These are phyloP conservation scores for Thymelicus sylvestris DNA, from an alignment of 2,888 invertebrate species.

Conservation along the genomic window DNA sequence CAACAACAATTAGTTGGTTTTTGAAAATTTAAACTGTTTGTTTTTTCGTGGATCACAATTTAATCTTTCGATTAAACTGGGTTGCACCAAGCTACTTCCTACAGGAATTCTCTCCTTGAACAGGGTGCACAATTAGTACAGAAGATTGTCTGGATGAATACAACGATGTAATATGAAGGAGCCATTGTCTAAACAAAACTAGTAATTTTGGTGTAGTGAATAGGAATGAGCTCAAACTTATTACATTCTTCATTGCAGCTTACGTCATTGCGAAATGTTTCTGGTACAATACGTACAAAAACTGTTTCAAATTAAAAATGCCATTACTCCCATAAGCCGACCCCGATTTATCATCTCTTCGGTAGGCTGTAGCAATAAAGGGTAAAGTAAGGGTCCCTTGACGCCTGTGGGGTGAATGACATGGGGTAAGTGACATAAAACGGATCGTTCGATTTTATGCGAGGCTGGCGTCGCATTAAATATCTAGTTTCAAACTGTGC, in stretches of 20 bases:
- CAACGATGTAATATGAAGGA: too few relatives aligned
- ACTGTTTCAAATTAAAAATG: constrained; percentile 33
- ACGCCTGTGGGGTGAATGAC: constrained; percentile 54
- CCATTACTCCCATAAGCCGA: constrained; percentile 25
- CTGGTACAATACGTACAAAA: constrained; percentile 1
- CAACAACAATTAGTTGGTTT: constrained; percentile 10
- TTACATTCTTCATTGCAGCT: background rate
- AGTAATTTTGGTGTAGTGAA: too few relatives aligned
- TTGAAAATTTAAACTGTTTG: background rate
- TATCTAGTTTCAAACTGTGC: constrained; percentile 29
- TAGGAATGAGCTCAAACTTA: too few relatives aligned
- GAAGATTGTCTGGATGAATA: too few relatives aligned
- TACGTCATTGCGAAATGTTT: background rate
- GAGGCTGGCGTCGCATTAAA: constrained; percentile 34
- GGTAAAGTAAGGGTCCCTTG: constrained; percentile 49
- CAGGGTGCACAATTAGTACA: too few relatives aligned
- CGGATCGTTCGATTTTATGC: constrained; percentile 61
- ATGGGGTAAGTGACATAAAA: constrained; percentile 60
- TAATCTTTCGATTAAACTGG: too few relatives aligned
- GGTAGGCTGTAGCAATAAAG: constrained; percentile 42
- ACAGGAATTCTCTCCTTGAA: too few relatives aligned
- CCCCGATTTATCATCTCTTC: constrained; percentile 35
- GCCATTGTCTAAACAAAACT: too few relatives aligned
- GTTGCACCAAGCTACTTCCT: too few relatives aligned
- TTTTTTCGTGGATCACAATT: too few relatives aligned